Evolutionary conservation across 2,113 vertebrate genomes (phyloP).

Genomic region (Rhegmatorhina hoffmannsi): DNA sequence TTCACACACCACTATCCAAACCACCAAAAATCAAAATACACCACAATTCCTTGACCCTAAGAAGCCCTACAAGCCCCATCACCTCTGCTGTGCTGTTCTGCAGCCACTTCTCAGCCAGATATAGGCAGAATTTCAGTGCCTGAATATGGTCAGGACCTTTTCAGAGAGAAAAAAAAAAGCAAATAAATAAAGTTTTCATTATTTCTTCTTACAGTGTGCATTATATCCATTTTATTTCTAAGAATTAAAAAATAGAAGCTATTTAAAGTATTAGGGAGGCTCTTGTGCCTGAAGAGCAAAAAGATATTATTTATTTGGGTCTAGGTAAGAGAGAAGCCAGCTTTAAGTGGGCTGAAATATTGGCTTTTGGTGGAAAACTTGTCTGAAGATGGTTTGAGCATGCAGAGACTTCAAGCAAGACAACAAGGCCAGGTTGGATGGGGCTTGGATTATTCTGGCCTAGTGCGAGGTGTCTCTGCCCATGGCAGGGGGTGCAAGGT

Average conservation of each 20-base stretch:
- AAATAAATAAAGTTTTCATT: not conserved
- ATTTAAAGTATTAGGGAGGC: not conserved
- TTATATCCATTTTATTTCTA: not conserved
- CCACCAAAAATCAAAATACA: not conserved
- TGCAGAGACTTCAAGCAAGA: not conserved
- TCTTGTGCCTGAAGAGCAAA: not conserved
- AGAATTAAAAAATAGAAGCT: not conserved
- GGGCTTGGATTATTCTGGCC: not conserved
- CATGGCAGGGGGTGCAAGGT: not conserved
- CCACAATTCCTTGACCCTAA: not conserved
- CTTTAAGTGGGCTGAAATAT: not conserved
- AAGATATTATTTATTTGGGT: not conserved
- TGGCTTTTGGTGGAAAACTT: not conserved
- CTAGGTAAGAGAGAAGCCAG: not conserved
- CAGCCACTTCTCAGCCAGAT: slow-evolving; percentile 86
- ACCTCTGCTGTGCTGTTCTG: slow-evolving; percentile 82
- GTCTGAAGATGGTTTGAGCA: not conserved
- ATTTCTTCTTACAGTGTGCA: not conserved
- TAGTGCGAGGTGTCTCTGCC: not conserved
- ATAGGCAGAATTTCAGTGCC: slow-evolving; percentile 88
- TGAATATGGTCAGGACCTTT: slow-evolving; percentile 88
- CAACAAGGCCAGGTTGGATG: not conserved
- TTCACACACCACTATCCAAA: not conserved
- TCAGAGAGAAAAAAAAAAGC: not conserved
- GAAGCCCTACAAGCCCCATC: not conserved